A percentile compares a stretch with the other conserved stretches of the same genome.
Conservation (phyloP, 2,797 vertebrate genomes). For the Protonibea diacanthus region DNA sequence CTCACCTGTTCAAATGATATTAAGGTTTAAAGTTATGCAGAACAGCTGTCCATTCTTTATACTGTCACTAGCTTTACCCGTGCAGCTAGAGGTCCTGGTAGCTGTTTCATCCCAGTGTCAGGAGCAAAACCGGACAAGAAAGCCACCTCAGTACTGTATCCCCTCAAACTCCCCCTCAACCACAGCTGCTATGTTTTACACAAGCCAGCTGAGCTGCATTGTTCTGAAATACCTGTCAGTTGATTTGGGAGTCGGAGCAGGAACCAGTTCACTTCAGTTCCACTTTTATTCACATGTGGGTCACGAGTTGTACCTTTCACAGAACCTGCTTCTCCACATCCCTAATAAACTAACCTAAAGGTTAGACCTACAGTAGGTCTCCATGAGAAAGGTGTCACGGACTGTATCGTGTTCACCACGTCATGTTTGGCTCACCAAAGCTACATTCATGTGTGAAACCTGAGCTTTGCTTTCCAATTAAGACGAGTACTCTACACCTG, state of each 20-base stretch:
- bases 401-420: background rate
- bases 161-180: no score
- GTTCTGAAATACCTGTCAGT: background rate
- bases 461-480: slow-evolving; percentile 15
- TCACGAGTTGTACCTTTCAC: background rate
- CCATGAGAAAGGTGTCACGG: background rate
- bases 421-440: slow-evolving; percentile 24
- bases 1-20: no score
- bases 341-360: background rate
- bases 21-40: no score
- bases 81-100: no score
- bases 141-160: no score
- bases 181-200: background rate
- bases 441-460: slow-evolving; percentile 35
- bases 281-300: background rate
- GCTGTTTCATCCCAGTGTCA: no score
- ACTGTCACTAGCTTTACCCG: no score
- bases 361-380: background rate
- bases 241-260: background rate
- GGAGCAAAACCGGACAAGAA: no score
- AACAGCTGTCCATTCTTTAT: no score
- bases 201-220: background rate
- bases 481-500: slow-evolving; percentile 1
- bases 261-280: background rate
- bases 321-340: slow-evolving; percentile 29